Evolutionary conservation across 2,888 invertebrate species (phyloP), one percentile per base, ranked within the genome.

Genomic region (Acanthopleura granulata): DNA sequence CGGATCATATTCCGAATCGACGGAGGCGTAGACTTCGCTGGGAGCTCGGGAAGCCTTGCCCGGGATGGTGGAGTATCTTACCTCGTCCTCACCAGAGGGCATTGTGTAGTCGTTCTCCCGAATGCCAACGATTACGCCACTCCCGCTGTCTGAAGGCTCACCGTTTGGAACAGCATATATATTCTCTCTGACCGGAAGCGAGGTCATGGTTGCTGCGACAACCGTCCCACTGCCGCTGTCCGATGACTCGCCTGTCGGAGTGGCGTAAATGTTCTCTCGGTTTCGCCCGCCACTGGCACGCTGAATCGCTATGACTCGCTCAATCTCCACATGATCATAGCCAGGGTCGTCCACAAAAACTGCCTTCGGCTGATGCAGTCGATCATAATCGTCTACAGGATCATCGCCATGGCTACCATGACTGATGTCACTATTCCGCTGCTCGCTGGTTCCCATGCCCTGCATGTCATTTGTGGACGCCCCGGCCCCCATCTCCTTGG

Each of bases 121-220:
- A 66, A 15, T 15, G 15, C 27, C 66, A 66, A 66, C 66, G 25
- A 66, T 66, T 9, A 40, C 9, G 6, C 66, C 66, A 27, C 66
- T 66, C 18, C 66, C 66, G 25, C 66, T 66, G 22, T 66, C 66
- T n/a, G 22, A 57, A 66, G 66, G 22, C 14, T 66, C 66, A 3
- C 66, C 66, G 25, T 66, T 66, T 16, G 66, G 66, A 22, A 66
- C 66, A 66, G 66, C 66, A 27, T 66, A 66, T 12, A 66, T 66
- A 25, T 66, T 66, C 25, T 66, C 66, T 14, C 66, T 66, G 16
- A 27, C 29, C 18, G 66, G 66, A 9, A 22, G 6, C 16, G 66
- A 22, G 22, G 29, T 27, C 12, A 27, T 27, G 25, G 22, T 27
- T 22, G 22, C 22, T 66, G 66, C 66, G 29, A 25, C 25, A 16